Conservation (phyloP, 1,140 invertebrate species). For the Magallana angulata region DNA sequence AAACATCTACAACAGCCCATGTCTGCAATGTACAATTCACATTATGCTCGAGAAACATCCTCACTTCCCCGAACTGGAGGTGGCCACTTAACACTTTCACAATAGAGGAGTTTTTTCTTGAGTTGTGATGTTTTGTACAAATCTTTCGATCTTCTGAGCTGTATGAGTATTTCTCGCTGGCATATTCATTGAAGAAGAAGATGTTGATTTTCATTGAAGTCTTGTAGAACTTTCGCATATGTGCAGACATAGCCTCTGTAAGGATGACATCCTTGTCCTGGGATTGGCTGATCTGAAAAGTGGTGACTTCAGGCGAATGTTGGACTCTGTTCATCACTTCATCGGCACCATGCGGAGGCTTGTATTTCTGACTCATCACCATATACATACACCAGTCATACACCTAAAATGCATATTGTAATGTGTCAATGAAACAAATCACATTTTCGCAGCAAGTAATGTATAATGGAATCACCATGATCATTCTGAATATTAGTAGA, state of each 20-base stretch:
- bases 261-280: neutral
- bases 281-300: neutral
- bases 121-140: neutral
- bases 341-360: neutral
- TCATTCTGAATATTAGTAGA: too few relatives aligned
- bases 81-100: neutral
- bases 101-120: neutral
- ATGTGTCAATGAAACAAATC: too few relatives aligned
- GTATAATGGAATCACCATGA: too few relatives aligned
- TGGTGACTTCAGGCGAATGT: neutral
- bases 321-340: neutral
- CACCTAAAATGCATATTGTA: too few relatives aligned
- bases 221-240: neutral
- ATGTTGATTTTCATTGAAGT: neutral
- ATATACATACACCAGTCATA: neutral
- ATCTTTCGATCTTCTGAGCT: neutral
- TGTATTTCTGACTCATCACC: neutral
- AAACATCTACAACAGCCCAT: conserved; percentile 6
- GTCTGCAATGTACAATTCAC: neutral
- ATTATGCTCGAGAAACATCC: neutral
- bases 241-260: neutral
- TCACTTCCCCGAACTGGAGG: neutral
- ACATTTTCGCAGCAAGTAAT: too few relatives aligned
- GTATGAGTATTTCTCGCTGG: neutral
- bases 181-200: neutral